Base-by-base conservation (phyloP, 1,140 invertebrate genomes). In the Chymomyza costata region DNA sequence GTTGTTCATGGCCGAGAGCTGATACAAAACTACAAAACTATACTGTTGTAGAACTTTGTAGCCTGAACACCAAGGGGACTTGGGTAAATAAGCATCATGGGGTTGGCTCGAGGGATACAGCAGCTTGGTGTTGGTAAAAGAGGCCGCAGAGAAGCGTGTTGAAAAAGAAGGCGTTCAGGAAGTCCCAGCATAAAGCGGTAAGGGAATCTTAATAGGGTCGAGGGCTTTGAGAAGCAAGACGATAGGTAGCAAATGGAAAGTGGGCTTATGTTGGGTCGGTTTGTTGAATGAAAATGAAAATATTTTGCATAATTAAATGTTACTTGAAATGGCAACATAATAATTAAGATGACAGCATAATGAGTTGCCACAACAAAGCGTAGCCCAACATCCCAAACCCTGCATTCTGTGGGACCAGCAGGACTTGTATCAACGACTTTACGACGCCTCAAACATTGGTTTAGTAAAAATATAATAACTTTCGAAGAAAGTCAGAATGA, bases 301-400 rank as follows among this genome's bases (percentile, higher is more conserved):
- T 67, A 73, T 73, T 73, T 55, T 52, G 48, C 60, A 65, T 73
- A 73, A 73, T 73, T 73, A 73, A 73, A 73, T 74, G 58, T 63
- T 45, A 52, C 63, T 51, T 39, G 58, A 56, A 53, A 59, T 73
- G 68, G 60, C 68, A 63, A 73, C 73, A 73, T 73, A 73, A 73
- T 73, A 73, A 73, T 73, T 73, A 73, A 64, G 58, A 58, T 58
- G 63, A 73, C 68, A 73, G 68, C 50, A 63, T 67, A 71, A 71
- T 66, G 68, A 71, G 38, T 16, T 43, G 15, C 10, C 21, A 6
- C 21, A n/a, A 18, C 31, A n/a, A n/a, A n/a, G n/a, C n/a, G 10
- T 14, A 7, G 8, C 5, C 11, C 6, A n/a, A 37, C 10, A 32
- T 13, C 16, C 41, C 6, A 10, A n/a, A n/a, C n/a, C n/a, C n/a